Evolutionary conservation across 1,140 invertebrate genomes (phyloP).

Genomic region (Pseudomyrmex sp.): DNA sequence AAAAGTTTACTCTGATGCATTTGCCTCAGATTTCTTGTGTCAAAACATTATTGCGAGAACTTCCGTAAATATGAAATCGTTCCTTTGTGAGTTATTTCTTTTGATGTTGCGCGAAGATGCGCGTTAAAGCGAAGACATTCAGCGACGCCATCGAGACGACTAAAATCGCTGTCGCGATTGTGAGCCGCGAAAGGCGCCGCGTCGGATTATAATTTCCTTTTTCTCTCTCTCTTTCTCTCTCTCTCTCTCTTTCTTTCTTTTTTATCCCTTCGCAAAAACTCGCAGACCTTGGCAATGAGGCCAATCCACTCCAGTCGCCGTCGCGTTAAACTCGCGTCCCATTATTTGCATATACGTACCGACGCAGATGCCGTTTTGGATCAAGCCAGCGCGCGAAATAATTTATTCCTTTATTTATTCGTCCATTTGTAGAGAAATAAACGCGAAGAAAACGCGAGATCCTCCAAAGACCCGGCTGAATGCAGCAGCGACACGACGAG

Average conservation of each 20-base stretch:
- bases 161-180: slow-evolving; percentile 40
- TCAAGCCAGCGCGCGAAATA: slow-evolving; percentile 41
- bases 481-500: slow-evolving; percentile 13
- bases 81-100: neutral
- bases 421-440: slow-evolving; percentile 4
- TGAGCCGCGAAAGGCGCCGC: slow-evolving; percentile 32
- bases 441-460: neutral
- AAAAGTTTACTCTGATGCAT: no score
- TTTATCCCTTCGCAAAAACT: neutral
- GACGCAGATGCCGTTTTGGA: slow-evolving; percentile 11
- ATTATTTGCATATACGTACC: slow-evolving; percentile 41
- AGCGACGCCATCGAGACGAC: slow-evolving; percentile 46
- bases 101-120: neutral
- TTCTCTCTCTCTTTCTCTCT: no score
- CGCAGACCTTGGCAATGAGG: slow-evolving; percentile 64
- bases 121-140: slow-evolving; percentile 48
- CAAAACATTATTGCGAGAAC: no score
- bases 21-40: no score
- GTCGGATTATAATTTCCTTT: slow-evolving; percentile 26
- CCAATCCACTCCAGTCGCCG: slow-evolving; percentile 52
- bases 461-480: neutral
- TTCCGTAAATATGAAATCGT: no score
- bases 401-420: slow-evolving; percentile 58
- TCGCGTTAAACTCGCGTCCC: slow-evolving; percentile 52
- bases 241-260: neutral